Evolutionary conservation across 2,797 vertebrate genomes (phyloP).

Genomic region (Platyrinchus mystaceus): DNA sequence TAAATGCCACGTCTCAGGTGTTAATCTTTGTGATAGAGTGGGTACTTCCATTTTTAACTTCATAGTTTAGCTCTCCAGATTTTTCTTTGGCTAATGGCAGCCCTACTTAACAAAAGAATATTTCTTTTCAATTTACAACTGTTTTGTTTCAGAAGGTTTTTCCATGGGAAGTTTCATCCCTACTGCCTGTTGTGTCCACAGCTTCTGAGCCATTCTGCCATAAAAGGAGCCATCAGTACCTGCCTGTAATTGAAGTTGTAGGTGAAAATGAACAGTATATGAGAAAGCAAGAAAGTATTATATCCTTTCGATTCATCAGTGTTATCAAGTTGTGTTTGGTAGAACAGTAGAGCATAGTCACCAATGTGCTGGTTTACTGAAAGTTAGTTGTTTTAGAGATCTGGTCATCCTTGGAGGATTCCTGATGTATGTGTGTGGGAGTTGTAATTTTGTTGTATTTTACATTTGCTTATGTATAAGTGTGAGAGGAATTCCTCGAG

Average conservation of each 20-base stretch:
- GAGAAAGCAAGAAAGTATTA: neutral
- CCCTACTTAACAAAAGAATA: neutral
- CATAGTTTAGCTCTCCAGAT: neutral
- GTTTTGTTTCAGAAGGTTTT: neutral
- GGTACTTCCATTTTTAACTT: neutral
- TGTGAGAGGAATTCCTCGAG: slow-evolving; percentile 37
- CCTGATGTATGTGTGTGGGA: neutral
- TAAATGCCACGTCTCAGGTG: neutral
- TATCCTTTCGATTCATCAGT: neutral
- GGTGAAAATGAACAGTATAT: neutral
- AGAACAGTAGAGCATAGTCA: neutral
- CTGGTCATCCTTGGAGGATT: neutral
- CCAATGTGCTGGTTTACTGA: neutral
- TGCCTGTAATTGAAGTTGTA: neutral
- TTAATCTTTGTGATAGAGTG: neutral
- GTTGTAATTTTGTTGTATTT: neutral
- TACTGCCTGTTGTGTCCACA: neutral
- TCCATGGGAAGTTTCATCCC: neutral
- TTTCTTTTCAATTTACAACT: neutral
- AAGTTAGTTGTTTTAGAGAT: neutral
- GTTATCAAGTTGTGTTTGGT: neutral
- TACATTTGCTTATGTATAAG: neutral
- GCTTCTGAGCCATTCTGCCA: neutral
- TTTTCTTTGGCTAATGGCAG: neutral
- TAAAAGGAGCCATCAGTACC: neutral